Conservation (phyloP, 2,797 vertebrate genomes). For the Coracias cyanogaster region DNA sequence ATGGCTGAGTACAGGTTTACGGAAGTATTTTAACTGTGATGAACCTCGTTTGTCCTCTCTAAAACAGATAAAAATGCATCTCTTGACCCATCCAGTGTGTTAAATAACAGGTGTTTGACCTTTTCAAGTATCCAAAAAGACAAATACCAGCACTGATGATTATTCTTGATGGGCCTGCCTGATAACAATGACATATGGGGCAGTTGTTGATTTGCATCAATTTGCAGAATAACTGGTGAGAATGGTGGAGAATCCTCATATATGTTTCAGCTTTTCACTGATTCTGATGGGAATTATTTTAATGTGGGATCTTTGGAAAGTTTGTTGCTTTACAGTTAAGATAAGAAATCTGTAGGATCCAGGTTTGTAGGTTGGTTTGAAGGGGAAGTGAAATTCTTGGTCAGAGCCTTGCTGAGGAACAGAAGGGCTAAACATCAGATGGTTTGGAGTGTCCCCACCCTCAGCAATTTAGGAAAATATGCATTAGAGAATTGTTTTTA, state of each 20-base stretch:
- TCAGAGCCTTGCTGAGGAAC: conserved; percentile 16
- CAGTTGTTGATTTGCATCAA: neutral
- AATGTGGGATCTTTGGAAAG: neutral
- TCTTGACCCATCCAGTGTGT: neutral
- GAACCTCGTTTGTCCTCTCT: neutral
- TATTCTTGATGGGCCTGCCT: neutral
- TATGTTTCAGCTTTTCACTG: neutral
- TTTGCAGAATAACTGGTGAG: neutral
- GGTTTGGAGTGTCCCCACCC: neutral
- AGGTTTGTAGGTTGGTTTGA: neutral
- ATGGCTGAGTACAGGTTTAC: neutral
- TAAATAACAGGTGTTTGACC: neutral
- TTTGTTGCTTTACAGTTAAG: neutral
- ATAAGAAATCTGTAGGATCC: neutral
- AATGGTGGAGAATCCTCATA: neutral
- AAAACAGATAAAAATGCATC: neutral
- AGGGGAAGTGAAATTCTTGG: neutral
- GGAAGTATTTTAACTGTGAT: neutral
- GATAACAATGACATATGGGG: neutral
- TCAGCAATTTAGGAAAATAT: neutral
- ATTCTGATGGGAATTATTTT: neutral
- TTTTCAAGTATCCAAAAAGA: neutral
- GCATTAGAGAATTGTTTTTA: neutral
- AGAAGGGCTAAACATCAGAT: neutral
- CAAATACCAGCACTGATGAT: neutral